Percentiles rank a stretch among this genome's conserved stretches.
These are phyloP conservation scores for Chymomyza caudatula DNA, from an alignment of 2,888 invertebrate genomes.

Conservation along the genomic window DNA sequence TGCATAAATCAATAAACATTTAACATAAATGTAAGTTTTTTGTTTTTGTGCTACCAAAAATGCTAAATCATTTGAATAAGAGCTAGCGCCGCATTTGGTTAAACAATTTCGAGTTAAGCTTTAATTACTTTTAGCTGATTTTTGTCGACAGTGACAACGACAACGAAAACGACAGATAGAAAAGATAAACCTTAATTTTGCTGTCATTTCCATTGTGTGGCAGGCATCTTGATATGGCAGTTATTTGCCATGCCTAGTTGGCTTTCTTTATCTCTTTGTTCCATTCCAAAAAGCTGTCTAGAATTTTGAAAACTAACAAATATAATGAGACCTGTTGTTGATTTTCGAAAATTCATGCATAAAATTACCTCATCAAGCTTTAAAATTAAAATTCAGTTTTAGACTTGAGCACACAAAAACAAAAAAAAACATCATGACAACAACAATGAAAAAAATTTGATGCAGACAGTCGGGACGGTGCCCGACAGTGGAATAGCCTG, in stretches of 20 bases:
- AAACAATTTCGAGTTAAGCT: slow-evolving; percentile 14
- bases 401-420: slow-evolving; percentile 25
- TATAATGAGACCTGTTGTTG: slow-evolving; percentile 49
- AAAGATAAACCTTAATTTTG: slow-evolving; percentile 49
- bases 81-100: slow-evolving; percentile 23
- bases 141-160: slow-evolving; percentile 4
- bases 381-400: slow-evolving; percentile 63
- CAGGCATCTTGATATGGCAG: neutral
- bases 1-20: slow-evolving; percentile 67
- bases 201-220: slow-evolving; percentile 37
- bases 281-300: neutral
- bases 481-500: too few species aligned
- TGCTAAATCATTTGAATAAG: slow-evolving; percentile 37
- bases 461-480: neutral
- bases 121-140: neutral
- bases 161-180: slow-evolving; percentile 23
- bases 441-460: too few species aligned
- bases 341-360: slow-evolving; percentile 50
- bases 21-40: slow-evolving; percentile 28
- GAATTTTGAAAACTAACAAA: slow-evolving; percentile 12
- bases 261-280: neutral
- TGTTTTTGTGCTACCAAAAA: slow-evolving; percentile 10
- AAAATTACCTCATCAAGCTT: slow-evolving; percentile 68
- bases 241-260: neutral
- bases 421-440: slow-evolving; percentile 30